Conservation (phyloP, 2,113 vertebrate species). For the Canis aureus region DNA sequence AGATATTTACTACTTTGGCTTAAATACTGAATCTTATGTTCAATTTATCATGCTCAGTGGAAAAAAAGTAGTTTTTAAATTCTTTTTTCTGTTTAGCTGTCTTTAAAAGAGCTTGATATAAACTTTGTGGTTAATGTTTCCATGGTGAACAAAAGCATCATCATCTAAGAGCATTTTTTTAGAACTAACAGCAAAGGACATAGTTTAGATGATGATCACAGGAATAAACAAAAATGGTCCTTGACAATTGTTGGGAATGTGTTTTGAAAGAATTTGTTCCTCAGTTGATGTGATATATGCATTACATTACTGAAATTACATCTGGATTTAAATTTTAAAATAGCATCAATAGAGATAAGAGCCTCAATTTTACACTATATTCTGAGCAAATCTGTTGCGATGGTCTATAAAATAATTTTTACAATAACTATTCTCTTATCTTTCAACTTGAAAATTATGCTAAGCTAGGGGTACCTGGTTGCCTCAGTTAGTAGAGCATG, state of each 20-base stretch:
- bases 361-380: not conserved
- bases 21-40: not conserved
- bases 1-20: not conserved
- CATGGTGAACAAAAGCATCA: not conserved
- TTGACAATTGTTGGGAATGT: not conserved
- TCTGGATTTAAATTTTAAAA: not conserved
- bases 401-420: not conserved
- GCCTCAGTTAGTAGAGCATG: not conserved
- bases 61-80: slow-evolving; percentile 29
- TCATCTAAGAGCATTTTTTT: not conserved
- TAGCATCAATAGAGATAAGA: not conserved
- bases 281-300: not conserved
- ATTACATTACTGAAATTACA: not conserved
- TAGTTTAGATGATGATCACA: not conserved
- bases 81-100: not conserved
- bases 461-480: not conserved
- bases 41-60: not conserved
- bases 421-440: not conserved
- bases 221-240: not conserved
- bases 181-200: not conserved
- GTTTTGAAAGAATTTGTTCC: not conserved
- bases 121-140: not conserved
- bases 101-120: not conserved
- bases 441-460: not conserved
- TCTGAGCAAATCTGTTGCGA: not conserved